phyloP scores from a whole-genome alignment of 2,113 vertebrate genomes.

The Neolamprologus ventralis region DNA sequence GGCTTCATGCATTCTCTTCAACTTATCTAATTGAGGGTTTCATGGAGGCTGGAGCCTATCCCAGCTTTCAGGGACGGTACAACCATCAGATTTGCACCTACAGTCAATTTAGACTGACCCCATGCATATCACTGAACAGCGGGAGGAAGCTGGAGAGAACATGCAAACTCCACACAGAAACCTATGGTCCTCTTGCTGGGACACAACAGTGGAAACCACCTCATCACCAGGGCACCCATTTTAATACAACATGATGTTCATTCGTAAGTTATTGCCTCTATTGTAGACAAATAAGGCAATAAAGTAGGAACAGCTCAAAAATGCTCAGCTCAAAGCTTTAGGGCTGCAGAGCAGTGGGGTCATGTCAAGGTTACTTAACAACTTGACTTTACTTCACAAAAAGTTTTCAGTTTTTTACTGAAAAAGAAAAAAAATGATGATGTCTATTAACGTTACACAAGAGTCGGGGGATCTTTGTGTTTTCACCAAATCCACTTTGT shows the following conservation, averaged over 20 bases:
- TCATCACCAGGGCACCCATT: not conserved
- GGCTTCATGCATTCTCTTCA: not conserved
- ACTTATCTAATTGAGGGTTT: not conserved
- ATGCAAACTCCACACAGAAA: not conserved
- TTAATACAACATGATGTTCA: not conserved
- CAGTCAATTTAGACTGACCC: not conserved
- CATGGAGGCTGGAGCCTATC: not conserved
- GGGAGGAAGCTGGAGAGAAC: not conserved
- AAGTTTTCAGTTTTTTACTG: not conserved
- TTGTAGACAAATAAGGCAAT: not conserved
- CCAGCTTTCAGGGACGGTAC: not conserved
- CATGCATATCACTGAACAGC: not conserved
- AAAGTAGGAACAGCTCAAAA: not conserved
- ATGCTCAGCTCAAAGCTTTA: not conserved
- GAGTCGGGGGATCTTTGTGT: not conserved
- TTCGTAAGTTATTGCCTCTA: not conserved
- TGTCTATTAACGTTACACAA: not conserved
- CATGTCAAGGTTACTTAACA: not conserved
- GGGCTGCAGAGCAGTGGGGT: not conserved
- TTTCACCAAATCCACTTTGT: not conserved
- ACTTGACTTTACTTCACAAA: not conserved
- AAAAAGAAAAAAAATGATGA: not conserved
- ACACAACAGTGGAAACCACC: not conserved
- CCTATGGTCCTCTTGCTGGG: not conserved
- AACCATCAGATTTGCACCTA: not conserved